Percentiles rank a stretch among this genome's conserved stretches.
These are phyloP conservation scores for Malachius bipustulatus DNA, from an alignment of 2,888 invertebrate species.

Conservation along the genomic window DNA sequence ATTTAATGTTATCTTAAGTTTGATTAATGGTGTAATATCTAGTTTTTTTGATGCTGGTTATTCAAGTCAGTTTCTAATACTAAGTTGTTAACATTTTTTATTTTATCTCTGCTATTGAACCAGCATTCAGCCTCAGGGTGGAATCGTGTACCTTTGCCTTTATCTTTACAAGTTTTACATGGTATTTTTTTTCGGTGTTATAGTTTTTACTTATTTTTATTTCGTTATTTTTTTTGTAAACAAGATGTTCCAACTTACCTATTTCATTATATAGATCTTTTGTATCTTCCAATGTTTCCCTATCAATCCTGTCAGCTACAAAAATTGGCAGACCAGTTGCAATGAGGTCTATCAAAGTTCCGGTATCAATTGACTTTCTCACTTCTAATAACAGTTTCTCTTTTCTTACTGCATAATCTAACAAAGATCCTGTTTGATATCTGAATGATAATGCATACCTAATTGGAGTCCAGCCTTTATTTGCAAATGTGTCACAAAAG, in stretches of 20 bases:
- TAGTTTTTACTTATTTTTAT: constrained; percentile 6
- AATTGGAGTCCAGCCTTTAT: constrained; percentile 20
- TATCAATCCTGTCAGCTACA: constrained; percentile 24
- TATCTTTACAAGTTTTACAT: constrained; percentile 8
- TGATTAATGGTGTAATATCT: no score
- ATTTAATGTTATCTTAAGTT: no score
- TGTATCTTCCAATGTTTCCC: constrained; percentile 22
- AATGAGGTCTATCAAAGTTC: constrained; percentile 24
- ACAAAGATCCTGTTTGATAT: constrained; percentile 20
- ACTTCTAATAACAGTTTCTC: constrained; percentile 18
- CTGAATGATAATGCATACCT: constrained; percentile 21
- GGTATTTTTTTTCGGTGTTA: no score
- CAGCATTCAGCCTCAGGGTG: constrained; percentile 9
- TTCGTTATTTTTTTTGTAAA: constrained; percentile 16
- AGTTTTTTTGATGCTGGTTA: no score
- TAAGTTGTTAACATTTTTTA: neutral
- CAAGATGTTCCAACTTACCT: constrained; percentile 24
- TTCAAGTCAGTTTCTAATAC: no score
- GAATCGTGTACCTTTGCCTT: constrained; percentile 8
- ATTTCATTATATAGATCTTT: constrained; percentile 26
- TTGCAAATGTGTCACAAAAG: constrained; percentile 21
- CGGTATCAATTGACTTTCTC: constrained; percentile 18
- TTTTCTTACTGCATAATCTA: constrained; percentile 20
- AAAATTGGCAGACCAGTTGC: constrained; percentile 24
- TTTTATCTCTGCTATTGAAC: constrained; percentile 7